phyloP scores from a whole-genome alignment of 2,888 invertebrate species.

The Nudaria mundana region DNA sequence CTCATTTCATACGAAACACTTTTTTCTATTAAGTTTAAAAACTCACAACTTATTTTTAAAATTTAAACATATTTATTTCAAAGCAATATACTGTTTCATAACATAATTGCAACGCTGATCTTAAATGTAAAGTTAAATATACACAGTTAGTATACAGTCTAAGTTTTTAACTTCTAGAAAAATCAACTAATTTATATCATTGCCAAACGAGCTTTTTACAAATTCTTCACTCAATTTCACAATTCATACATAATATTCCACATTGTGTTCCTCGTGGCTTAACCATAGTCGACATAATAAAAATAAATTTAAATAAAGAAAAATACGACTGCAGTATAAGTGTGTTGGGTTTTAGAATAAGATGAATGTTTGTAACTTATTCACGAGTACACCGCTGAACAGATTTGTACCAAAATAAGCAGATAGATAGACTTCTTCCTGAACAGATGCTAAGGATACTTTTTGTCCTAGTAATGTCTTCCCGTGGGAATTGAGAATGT shows the following conservation, averaged over 20 bases:
- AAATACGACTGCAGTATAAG: constrained; percentile 72
- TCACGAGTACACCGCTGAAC: no score
- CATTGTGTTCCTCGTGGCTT: constrained; percentile 72
- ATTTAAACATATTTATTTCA: neutral
- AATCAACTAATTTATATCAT: constrained; percentile 21
- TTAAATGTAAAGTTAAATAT: constrained; percentile 10
- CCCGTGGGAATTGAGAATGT: no score
- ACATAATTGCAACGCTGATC: neutral
- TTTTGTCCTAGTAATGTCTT: no score
- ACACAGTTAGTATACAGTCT: constrained; percentile 7
- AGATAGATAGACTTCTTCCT: no score
- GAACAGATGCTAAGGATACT: no score
- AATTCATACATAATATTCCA: constrained; percentile 47
- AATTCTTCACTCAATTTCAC: constrained; percentile 27
- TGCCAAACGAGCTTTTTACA: constrained; percentile 26
- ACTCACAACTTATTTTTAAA: no score
- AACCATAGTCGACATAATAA: constrained; percentile 64
- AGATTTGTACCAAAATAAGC: no score
- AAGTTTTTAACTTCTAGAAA: no score
- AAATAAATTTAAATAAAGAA: constrained; percentile 55
- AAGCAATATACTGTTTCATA: neutral
- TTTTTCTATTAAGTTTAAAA: no score
- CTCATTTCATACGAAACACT: constrained; percentile 5
- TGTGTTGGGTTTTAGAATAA: no score
- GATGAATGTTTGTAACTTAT: no score